Conservation (phyloP, 2,888 invertebrate genomes). For the Platycheirus albimanus region DNA sequence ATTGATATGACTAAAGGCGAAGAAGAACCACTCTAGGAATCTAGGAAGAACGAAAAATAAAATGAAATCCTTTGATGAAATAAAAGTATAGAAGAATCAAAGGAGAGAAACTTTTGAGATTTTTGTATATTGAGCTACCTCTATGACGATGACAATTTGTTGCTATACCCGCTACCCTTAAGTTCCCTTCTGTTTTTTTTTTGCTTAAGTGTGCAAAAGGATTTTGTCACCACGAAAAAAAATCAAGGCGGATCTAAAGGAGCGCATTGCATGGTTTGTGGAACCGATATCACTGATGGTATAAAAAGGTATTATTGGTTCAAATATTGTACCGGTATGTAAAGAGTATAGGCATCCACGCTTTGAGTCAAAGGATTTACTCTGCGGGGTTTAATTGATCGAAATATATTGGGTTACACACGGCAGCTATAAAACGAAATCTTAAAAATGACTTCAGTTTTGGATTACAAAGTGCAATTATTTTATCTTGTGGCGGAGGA, state of each 20-base stretch:
- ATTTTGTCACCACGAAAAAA: slow-evolving; percentile 42
- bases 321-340: slow-evolving; percentile 13
- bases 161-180: slow-evolving; percentile 45
- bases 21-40: slow-evolving; percentile 39
- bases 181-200: neutral
- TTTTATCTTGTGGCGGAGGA: neutral
- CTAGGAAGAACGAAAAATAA: slow-evolving; percentile 19
- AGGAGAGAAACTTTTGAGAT: slow-evolving; percentile 43
- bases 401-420: slow-evolving; percentile 55
- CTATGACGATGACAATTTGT: slow-evolving; percentile 52
- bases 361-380: slow-evolving; percentile 43
- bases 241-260: neutral
- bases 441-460: slow-evolving; percentile 10
- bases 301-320: slow-evolving; percentile 28
- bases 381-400: slow-evolving; percentile 44
- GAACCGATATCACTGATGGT: slow-evolving; percentile 48
- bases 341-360: neutral
- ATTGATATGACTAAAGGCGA: slow-evolving; percentile 12
- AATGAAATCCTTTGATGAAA: slow-evolving; percentile 65
- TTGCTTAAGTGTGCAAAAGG: slow-evolving; percentile 28
- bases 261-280: slow-evolving; percentile 31
- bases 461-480: slow-evolving; percentile 49
- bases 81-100: slow-evolving; percentile 54
- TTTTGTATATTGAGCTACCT: slow-evolving; percentile 25
- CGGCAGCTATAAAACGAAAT: neutral